phyloP scores from a whole-genome alignment of 2,113 vertebrate species.

The Dasypus novemcinctus region DNA sequence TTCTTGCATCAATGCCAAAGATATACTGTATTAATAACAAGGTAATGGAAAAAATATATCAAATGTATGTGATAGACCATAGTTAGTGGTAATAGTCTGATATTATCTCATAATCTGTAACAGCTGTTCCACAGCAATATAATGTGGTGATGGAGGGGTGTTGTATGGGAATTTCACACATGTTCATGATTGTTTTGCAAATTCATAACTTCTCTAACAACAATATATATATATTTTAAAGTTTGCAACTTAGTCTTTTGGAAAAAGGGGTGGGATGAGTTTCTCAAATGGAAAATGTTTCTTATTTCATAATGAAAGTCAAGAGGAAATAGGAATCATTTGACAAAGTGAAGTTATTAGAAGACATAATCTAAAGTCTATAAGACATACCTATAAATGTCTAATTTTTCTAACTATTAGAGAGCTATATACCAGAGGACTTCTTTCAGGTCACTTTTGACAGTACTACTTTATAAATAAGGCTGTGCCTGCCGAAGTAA shows the following conservation, averaged over 20 bases:
- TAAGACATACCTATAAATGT: constrained; percentile 1
- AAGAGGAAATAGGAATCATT: constrained; percentile 30
- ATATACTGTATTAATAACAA: too few relatives aligned
- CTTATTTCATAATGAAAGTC: constrained; percentile 33
- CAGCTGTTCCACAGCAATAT: too few relatives aligned
- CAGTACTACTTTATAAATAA: constrained; percentile 37
- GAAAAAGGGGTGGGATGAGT: neutral
- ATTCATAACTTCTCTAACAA: too few relatives aligned
- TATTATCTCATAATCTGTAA: too few relatives aligned
- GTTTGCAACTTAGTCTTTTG: constrained; percentile 33
- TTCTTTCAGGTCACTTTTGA: constrained; percentile 8
- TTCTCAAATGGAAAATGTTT: constrained; percentile 36
- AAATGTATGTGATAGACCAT: too few relatives aligned
- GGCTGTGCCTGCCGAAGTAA: neutral
- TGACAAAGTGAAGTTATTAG: constrained; percentile 28
- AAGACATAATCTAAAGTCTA: constrained; percentile 24
- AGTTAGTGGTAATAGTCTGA: too few relatives aligned
- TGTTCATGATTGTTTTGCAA: too few relatives aligned
- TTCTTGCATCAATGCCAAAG: too few relatives aligned
- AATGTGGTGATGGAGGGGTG: too few relatives aligned
- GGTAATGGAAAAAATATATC: too few relatives aligned
- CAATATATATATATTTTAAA: too few relatives aligned
- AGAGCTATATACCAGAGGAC: neutral
- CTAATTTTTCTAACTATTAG: constrained; percentile 15
- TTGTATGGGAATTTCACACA: too few relatives aligned